phyloP scores from a whole-genome alignment of 1,140 invertebrate genomes.

The Leptonema lineaticorne region DNA sequence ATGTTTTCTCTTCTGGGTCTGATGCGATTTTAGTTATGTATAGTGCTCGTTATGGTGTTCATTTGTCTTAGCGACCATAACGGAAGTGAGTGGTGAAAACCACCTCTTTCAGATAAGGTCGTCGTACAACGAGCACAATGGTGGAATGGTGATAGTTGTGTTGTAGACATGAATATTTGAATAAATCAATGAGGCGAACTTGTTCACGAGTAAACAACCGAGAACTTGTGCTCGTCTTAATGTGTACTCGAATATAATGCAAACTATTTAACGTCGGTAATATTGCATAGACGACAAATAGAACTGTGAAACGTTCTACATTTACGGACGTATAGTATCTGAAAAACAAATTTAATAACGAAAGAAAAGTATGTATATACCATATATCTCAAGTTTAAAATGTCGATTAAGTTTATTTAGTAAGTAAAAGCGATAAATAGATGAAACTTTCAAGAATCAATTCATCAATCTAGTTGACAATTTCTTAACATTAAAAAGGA shows the following conservation, averaged over 20 bases:
- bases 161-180: constrained; percentile 18
- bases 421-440: too few relatives aligned
- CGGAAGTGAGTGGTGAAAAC: constrained; percentile 5
- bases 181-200: constrained; percentile 26
- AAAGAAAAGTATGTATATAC: too few relatives aligned
- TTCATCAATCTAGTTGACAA: too few relatives aligned
- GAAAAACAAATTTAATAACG: too few relatives aligned
- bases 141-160: background rate
- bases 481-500: too few relatives aligned
- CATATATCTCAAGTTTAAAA: too few relatives aligned
- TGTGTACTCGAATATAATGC: constrained; percentile 9
- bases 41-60: constrained; percentile 12
- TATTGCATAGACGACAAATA: constrained; percentile 20
- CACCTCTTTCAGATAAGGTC: background rate
- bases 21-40: constrained; percentile 5
- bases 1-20: background rate
- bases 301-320: too few relatives aligned
- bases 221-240: constrained; percentile 6
- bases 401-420: too few relatives aligned
- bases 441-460: too few relatives aligned
- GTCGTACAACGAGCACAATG: background rate
- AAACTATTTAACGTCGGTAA: constrained; percentile 13
- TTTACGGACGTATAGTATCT: too few relatives aligned
- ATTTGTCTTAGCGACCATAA: constrained; percentile 13
- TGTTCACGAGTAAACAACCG: constrained; percentile 14